Evolutionary conservation across 2,113 vertebrate species (phyloP).

Genomic region (Ceyx cyanopectus): DNA sequence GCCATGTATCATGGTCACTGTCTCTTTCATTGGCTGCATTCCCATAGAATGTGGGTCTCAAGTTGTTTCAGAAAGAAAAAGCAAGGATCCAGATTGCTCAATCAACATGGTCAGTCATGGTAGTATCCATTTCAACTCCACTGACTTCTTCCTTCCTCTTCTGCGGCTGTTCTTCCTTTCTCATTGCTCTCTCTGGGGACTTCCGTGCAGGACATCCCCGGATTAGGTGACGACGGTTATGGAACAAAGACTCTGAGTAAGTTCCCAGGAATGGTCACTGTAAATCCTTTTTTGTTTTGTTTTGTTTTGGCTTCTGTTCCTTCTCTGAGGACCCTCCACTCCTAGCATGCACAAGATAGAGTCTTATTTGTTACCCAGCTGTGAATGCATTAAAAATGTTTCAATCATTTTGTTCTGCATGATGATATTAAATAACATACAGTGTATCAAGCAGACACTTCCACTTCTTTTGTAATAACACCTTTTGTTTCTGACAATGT

Average conservation of each 20-base stretch:
- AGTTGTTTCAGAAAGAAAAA: constrained; percentile 34
- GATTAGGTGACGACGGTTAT: constrained; percentile 99
- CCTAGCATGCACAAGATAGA: constrained; percentile 85
- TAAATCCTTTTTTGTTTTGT: constrained; percentile 76
- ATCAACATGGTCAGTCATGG: constrained; percentile 83
- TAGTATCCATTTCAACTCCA: constrained; percentile 84
- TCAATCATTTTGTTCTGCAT: constrained; percentile 81
- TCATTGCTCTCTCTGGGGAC: constrained; percentile 90
- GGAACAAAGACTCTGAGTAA: constrained; percentile 99
- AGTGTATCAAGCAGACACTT: constrained; percentile 70
- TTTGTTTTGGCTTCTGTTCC: constrained; percentile 81
- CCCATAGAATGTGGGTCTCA: constrained; percentile 10
- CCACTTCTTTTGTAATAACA: constrained; percentile 71
- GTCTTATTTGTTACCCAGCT: constrained; percentile 83
- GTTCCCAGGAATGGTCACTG: constrained; percentile 92
- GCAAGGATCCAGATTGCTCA: constrained; percentile 81
- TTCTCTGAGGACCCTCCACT: constrained; percentile 79
- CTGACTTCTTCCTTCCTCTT: constrained; percentile 91
- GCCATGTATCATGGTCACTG: not conserved
- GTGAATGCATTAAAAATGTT: constrained; percentile 82
- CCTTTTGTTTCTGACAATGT: constrained; percentile 73
- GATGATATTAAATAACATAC: constrained; percentile 77
- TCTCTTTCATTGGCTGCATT: constrained; percentile 16
- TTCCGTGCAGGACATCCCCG: constrained; percentile 96
- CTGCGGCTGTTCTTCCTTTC: constrained; percentile 89